A percentile compares a stretch with the other conserved stretches of the same genome.
These are phyloP conservation scores for Zelleria hepariella DNA, from an alignment of 2,888 invertebrate genomes.

Conservation along the genomic window DNA sequence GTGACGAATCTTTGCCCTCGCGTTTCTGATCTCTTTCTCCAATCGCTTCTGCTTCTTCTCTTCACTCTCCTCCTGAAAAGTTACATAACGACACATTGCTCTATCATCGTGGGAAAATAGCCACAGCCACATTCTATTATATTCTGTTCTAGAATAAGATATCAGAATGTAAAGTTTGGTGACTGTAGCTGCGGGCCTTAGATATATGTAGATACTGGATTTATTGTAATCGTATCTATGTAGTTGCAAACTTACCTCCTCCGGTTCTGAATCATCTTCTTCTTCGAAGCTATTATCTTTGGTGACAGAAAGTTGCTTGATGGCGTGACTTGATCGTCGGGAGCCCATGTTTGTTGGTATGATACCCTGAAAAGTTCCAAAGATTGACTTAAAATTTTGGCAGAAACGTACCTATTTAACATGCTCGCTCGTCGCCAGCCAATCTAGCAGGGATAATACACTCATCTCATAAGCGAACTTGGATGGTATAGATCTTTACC, in stretches of 20 bases:
- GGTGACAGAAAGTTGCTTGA: slow-evolving; percentile 62
- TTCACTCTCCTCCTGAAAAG: slow-evolving; percentile 65
- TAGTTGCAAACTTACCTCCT: too few species aligned
- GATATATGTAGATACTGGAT: too few species aligned
- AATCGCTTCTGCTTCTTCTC: slow-evolving; percentile 74
- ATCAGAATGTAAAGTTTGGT: too few species aligned
- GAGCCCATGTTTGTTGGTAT: slow-evolving; percentile 60
- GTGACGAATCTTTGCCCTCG: slow-evolving; percentile 77
- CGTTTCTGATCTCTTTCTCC: slow-evolving; percentile 75
- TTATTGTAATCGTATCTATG: too few species aligned
- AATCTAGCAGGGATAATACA: too few species aligned
- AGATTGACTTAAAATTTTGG: background rate
- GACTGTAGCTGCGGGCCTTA: too few species aligned
- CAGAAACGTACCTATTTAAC: too few species aligned
- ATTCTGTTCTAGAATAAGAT: too few species aligned
- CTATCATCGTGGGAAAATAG: background rate
- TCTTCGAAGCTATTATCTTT: slow-evolving; percentile 69
- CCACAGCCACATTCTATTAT: too few species aligned
- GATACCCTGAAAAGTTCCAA: slow-evolving; percentile 46
- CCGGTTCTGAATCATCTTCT: slow-evolving; percentile 66
- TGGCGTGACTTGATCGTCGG: slow-evolving; percentile 64
- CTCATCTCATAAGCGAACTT: too few species aligned
- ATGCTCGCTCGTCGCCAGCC: too few species aligned
- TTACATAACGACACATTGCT: background rate
- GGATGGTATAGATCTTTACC: too few species aligned